These are phyloP conservation scores for Drosophila paracracens DNA, from an alignment of 2,888 invertebrate genomes.

Conservation along the genomic window DNA sequence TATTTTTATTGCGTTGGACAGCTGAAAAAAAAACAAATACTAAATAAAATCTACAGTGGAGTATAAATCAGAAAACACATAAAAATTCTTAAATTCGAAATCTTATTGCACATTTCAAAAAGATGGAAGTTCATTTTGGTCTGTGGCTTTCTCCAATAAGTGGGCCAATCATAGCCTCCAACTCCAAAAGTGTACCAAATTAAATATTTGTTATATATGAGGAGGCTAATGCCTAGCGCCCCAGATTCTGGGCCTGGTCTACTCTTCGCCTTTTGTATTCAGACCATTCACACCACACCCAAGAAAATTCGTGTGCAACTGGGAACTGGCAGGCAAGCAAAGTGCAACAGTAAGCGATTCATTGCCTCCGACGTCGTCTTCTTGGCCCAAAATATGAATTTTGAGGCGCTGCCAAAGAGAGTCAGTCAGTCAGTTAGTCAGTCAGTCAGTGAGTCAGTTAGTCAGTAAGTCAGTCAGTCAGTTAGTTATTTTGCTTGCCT, in stretches of 20 bases:
- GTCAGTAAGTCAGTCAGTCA: constrained; percentile 11
- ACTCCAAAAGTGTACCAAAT: neutral
- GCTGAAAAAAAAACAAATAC: neutral
- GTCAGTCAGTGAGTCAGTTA: constrained; percentile 12
- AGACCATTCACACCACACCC: constrained; percentile 9
- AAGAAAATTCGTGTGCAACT: constrained; percentile 4
- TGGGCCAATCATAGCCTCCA: neutral
- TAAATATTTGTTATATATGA: neutral
- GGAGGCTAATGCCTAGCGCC: too few relatives aligned
- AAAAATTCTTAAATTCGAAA: neutral
- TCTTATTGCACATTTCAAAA: neutral
- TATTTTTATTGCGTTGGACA: neutral
- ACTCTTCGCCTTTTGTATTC: neutral
- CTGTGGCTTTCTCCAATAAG: neutral
- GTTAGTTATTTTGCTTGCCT: constrained; percentile 22
- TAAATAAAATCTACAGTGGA: rapidly evolving
- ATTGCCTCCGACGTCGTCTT: neutral
- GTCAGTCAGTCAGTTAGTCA: constrained; percentile 10
- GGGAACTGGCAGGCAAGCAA: constrained; percentile 10
- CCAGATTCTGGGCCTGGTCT: neutral
- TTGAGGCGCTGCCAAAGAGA: neutral
- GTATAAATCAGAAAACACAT: too few relatives aligned
- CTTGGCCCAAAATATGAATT: constrained; percentile 42
- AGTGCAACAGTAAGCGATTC: constrained; percentile 50
- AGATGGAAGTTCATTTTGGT: neutral